A percentile compares a stretch with the other conserved stretches of the same genome.
Evolutionary conservation across 2,113 vertebrate species (phyloP).

Genomic region (Neoarius graeffei): DNA sequence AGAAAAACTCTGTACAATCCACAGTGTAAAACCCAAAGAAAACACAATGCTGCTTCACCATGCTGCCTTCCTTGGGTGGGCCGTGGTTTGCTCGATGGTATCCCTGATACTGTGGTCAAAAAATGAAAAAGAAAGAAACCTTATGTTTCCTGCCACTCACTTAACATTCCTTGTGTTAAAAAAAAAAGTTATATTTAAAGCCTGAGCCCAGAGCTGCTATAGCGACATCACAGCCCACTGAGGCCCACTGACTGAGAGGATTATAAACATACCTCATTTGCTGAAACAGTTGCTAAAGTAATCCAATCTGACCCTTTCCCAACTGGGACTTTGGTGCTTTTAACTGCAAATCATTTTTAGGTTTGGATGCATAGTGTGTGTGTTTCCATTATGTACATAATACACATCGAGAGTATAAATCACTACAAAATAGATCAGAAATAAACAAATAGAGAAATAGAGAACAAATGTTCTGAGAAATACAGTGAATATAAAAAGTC

Average conservation of each 20-base stretch:
- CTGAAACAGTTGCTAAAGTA: conserved; percentile 25
- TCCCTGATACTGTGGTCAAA: background rate
- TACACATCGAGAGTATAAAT: background rate
- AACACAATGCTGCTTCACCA: conserved; percentile 18
- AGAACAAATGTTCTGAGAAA: background rate
- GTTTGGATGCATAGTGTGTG: background rate
- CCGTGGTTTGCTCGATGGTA: conserved; percentile 26
- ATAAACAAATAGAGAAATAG: background rate
- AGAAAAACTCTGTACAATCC: conserved; percentile 9
- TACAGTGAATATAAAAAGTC: background rate
- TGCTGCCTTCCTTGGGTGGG: conserved; percentile 13
- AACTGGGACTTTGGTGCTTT: conserved; percentile 11
- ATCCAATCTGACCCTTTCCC: conserved; percentile 26
- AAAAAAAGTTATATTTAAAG: conserved; percentile 14
- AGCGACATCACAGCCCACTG: conserved; percentile 10
- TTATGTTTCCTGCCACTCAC: conserved; percentile 20
- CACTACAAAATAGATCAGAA: background rate
- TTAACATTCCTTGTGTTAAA: background rate
- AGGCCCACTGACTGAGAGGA: conserved; percentile 14
- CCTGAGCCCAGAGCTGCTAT: background rate
- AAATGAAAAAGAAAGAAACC: conserved; percentile 3
- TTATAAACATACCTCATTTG: conserved; percentile 33
- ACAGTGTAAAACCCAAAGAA: conserved; percentile 11
- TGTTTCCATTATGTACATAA: background rate
- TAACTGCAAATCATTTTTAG: conserved; percentile 23